Conservation (phyloP, 2,113 vertebrate genomes). For the Cyanistes caeruleus region DNA sequence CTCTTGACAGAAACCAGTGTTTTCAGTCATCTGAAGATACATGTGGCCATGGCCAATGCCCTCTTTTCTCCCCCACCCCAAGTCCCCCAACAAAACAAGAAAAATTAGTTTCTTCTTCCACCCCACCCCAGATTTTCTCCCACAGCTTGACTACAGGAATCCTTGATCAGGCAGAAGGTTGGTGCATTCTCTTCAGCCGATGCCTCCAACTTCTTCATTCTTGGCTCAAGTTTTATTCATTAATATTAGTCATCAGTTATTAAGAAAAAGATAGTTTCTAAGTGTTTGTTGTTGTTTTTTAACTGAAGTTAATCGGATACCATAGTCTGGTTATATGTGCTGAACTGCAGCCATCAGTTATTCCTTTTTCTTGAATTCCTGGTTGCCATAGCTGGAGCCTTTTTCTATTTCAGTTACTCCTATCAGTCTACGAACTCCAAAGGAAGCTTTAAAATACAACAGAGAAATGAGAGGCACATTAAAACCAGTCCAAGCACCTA, state of each 20-base stretch:
- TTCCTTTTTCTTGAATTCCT: constrained; percentile 92
- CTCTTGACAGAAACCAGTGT: constrained; percentile 59
- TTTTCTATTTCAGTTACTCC: constrained; percentile 97
- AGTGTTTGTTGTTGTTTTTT: constrained; percentile 71
- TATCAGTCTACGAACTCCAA: constrained; percentile 95
- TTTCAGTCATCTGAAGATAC: constrained; percentile 43
- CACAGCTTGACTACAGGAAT: constrained; percentile 45
- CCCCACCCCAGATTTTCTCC: constrained; percentile 34
- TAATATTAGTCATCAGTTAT: constrained; percentile 82
- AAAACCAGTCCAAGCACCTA: neutral
- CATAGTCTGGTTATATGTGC: constrained; percentile 58
- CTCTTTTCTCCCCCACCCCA: neutral
- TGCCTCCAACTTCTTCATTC: constrained; percentile 68
- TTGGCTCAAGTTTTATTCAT: constrained; percentile 82
- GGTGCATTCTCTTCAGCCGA: constrained; percentile 47
- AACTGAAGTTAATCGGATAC: constrained; percentile 75
- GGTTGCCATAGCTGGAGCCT: constrained; percentile 96
- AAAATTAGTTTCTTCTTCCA: constrained; percentile 20
- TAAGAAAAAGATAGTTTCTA: constrained; percentile 83
- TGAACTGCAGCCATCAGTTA: constrained; percentile 71
- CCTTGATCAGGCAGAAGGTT: constrained; percentile 43
- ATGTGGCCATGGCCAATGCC: neutral
- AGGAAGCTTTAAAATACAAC: constrained; percentile 82
- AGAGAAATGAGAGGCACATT: constrained; percentile 19
- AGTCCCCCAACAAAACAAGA: constrained; percentile 26